A percentile compares a stretch with the other conserved stretches of the same genome.
phyloP scores from a whole-genome alignment of 2,888 invertebrate genomes.

The Caradrina kadenii region DNA sequence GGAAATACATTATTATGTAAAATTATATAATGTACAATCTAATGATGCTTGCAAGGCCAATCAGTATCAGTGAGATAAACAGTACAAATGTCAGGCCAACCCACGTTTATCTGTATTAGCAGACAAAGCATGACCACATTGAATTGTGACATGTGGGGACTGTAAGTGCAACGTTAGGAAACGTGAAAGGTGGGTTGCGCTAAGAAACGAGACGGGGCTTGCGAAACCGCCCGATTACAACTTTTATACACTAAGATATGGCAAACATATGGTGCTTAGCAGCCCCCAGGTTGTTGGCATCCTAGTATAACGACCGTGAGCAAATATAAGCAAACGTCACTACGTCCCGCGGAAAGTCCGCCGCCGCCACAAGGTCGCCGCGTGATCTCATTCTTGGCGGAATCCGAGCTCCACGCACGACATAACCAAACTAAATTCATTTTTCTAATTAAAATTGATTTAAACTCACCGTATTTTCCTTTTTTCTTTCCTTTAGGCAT shows the following conservation, averaged over 20 bases:
- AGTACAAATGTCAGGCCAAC: slow-evolving; percentile 31
- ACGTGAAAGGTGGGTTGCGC: slow-evolving; percentile 53
- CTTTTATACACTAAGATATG: slow-evolving; percentile 16
- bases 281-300: slow-evolving; percentile 63
- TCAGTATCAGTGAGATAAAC: slow-evolving; percentile 28
- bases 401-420: slow-evolving; percentile 69
- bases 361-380: slow-evolving; percentile 86
- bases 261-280: slow-evolving; percentile 71
- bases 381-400: slow-evolving; percentile 86
- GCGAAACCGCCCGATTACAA: slow-evolving; percentile 20
- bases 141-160: slow-evolving; percentile 59
- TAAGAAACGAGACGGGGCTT: slow-evolving; percentile 22
- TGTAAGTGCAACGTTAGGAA: slow-evolving; percentile 69
- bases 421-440: slow-evolving; percentile 46
- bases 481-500: slow-evolving; percentile 95
- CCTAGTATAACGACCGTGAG: slow-evolving; percentile 68
- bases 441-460: slow-evolving; percentile 26
- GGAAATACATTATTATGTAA: slow-evolving; percentile 52
- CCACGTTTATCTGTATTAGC: slow-evolving; percentile 19
- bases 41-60: slow-evolving; percentile 56
- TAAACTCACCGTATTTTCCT: slow-evolving; percentile 93
- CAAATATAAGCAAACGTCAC: slow-evolving; percentile 79
- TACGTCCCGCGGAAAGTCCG: slow-evolving; percentile 78
- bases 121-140: slow-evolving; percentile 63
- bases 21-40: slow-evolving; percentile 62